Conservation (phyloP, 1,140 invertebrate genomes). For the Cephus cinctus region DNA sequence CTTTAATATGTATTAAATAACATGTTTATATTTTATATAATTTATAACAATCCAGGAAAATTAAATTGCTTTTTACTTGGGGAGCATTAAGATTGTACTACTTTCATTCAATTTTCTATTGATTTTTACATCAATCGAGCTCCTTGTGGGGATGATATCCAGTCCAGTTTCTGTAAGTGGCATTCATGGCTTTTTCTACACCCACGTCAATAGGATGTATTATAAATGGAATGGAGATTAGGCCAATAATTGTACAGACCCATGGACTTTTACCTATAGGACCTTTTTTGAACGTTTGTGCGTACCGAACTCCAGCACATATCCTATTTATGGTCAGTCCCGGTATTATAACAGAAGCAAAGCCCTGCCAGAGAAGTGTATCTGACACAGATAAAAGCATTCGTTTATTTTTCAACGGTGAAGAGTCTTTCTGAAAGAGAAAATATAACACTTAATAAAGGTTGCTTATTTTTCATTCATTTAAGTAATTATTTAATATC, state of each 20-base stretch:
- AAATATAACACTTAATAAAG: conserved; percentile 5
- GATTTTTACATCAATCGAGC: too few species aligned
- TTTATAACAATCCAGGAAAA: too few species aligned
- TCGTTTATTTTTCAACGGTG: conserved; percentile 42
- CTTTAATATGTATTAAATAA: too few species aligned
- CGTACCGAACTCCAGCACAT: conserved; percentile 63
- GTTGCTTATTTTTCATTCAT: conserved; percentile 33
- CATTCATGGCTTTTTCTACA: conserved; percentile 80
- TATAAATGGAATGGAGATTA: conserved; percentile 87
- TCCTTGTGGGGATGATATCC: conserved; percentile 40
- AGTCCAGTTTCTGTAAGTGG: conserved; percentile 59
- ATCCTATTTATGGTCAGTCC: conserved; percentile 91
- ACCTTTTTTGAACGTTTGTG: conserved; percentile 54
- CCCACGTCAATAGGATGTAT: conserved; percentile 85
- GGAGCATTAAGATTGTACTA: too few species aligned
- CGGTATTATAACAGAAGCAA: conserved; percentile 90
- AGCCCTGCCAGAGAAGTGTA: conserved; percentile 88
- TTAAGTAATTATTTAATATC: conserved; percentile 14
- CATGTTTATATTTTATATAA: too few species aligned
- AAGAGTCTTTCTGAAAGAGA: conserved; percentile 27
- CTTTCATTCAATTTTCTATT: too few species aligned
- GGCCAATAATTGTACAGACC: conserved; percentile 75
- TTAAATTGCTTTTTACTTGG: too few species aligned
- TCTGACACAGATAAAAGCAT: conserved; percentile 71
- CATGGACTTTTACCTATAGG: conserved; percentile 61